Base-by-base conservation (phyloP, 2,888 invertebrate genomes). In the Sesia bembeciformis region DNA sequence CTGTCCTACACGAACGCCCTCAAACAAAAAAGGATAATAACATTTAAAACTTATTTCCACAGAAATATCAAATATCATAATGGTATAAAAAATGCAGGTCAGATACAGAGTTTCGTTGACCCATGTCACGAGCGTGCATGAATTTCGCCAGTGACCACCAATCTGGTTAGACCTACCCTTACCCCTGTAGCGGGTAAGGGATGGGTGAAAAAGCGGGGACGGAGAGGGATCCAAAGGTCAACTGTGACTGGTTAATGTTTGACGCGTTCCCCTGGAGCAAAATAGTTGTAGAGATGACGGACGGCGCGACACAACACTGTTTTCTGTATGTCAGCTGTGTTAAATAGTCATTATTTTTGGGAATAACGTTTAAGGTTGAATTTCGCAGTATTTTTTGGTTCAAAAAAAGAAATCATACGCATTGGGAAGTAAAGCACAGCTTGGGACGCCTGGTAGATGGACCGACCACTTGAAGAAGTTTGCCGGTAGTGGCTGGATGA, bases 81-180 rank as follows among this genome's bases (percentile, higher is more conserved):
- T 7, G 4, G 39, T 39, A 63, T 62, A 63, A 61, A 63, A 67
- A 67, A 68, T 67, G 67, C 68, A 66, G 65, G 66, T 65, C 65
- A 66, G 62, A 62, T 62, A 63, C 63, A 63, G 61, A 61, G 62
- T 65, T 62, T 59, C 58, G 56, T 55, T 56, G 60, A 61, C 62
- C 65, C 62, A 58, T 62, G 62, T 66, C 61, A 66, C 57, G 52
- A 56, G 51, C 42, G 49, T 53, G 58, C 62, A 63, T 60, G 61
- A 65, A 62, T 63, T 62, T 56, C 59, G 56, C 53, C 57, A 58
- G 55, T 51, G 39, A 8, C 52, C 52, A 52, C 66, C 67, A 62
- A 50, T 56, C 41, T 58, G 50, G 38, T 23, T 8, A 55, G 66
- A 62, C 50, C 65, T 51, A 52, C 55, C 49, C 39, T 40, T 41